Evolutionary conservation across 2,888 invertebrate species (phyloP), one percentile per base, ranked within the genome.

Genomic region (Acleris cristana): DNA sequence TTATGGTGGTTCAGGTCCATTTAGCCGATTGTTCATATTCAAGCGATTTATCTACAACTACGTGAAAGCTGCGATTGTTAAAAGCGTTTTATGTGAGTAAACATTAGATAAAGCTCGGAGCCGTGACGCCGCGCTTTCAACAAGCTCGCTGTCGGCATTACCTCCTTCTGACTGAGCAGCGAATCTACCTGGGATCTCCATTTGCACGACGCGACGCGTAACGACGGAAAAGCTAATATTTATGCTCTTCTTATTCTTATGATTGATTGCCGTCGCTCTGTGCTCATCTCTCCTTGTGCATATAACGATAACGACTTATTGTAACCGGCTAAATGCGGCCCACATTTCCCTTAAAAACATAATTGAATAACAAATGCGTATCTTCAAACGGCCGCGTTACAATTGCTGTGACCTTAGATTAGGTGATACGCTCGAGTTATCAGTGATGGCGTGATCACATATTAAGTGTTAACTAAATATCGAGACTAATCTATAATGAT

Each of bases 131-230:
- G 51, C 61, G 52, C 61, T 66, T 62, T 62, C 48, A 45, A 56
- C 49, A 66, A 62, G 51, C 65, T 66, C 51, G 44, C 52, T 21
- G 26, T 26, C 53, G 53, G 53, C 62, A 53, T 67, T 63, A 67
- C 53, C 66, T 60, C 54, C 65, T 60, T 49, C 54, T 67, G 62
- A 63, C 62, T 63, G 58, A 67, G 67, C 67, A 67, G 49, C 26
- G 67, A 67, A 48, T 63, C 49, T 67, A 63, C 62, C 62, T 58
- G 67, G 53, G 62, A 67, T 63, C 67, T 63, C 62, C 62, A 63
- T 67, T 67, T 67, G 57, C 57, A 55, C 52, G 62, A 34, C 44
- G 58, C 48, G 48, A 40, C 48, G 62, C 53, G 53, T 54, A 53
- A 61, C 49, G 57, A 58, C 53, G 67, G 67, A 30, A 66, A 66